Evolutionary conservation across 2,113 vertebrate species (phyloP), one percentile per base, ranked within the genome.

Genomic region (Ptilorrhoa leucosticta): DNA sequence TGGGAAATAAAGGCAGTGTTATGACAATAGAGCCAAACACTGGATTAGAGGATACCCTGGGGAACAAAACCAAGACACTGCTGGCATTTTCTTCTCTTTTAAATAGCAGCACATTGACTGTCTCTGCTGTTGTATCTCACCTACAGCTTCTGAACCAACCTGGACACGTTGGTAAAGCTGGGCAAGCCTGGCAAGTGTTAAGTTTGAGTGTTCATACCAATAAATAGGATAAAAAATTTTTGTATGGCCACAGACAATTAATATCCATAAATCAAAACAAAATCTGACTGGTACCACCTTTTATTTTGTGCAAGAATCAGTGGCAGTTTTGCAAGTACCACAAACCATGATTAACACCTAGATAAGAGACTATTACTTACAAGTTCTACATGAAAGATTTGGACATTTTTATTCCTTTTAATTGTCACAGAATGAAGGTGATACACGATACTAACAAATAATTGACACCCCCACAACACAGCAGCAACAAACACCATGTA

Each of bases 211-310:
- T 8, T 81, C 8, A 33, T 3, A 75, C 6, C 26, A 42, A 87
- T 8, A 3, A 76, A 23, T 3, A 17, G 0, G 1, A 73, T 11
- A 19, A 54, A 54, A 18, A 5, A 66, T 20, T 15, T 13, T 13
- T 56, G 17, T 48, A 47, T 0, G 1, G 57, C 11, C 39, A 77
- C 37, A 77, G 30, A 15, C 20, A 63, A 42, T 21, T 35, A 66
- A 39, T 9, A 57, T 5, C 27, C 17, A 40, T 1, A 5, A 26
- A 40, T 5, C 22, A 39, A 76, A 89, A 44, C 13, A 18, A 82
- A 84, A 69, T 15, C 35, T 42, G 37, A 51, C 37, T 48, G 47
- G 42, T 5, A 26, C 2, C 26, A 75, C 12, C 19, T 65, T 33
- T 31, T 13, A 12, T 28, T 56, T 58, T 33, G 24, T 54, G 17